Base-by-base conservation (phyloP, 2,888 invertebrate genomes). In the Apotomis betuletana region DNA sequence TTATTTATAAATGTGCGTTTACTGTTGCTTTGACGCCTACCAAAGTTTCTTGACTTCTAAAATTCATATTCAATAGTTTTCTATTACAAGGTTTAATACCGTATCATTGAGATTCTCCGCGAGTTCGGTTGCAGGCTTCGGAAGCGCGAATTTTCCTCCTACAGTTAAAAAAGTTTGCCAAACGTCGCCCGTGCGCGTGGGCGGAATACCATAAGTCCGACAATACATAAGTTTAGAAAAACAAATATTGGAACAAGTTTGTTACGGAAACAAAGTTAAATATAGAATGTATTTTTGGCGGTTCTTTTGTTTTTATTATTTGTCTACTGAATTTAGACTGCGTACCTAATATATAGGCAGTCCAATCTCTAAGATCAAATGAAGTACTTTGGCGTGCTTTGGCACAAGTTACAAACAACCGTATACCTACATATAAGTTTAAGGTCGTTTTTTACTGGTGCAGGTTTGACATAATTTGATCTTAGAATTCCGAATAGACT, bases 61-160 rank as follows among this genome's bases (percentile, higher is more conserved):
- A 61, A 70, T 15, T 60, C n/a, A 41, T 15, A 57, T 62, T 72
- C 41, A 72, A 68, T 72, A 72, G 62, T 72, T 72, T 72, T 68
- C 74, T 74, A 74, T 71, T 69, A 65, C 57, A 61, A 70, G 63
- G 67, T 61, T 58, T 67, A 65, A 52, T 55, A 67, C 67, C 69
- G n/a, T 61, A 51, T 68, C 71, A 67, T 67, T 62, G 69, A 60
- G 67, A 76, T 76, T 76, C 75, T 46, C 55, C 59, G 8, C 49
- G 65, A 71, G 74, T 73, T 55, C 41, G 62, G 60, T 46, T 63
- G 71, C 71, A 67, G 62, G 70, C 69, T 74, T 63, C 58, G 72
- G 69, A 62, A 62, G 70, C 60, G 67, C 52, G 71, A 75, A 75
- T 74, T 74, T 76, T 74, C 70, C 70, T 62, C 64, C 62, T 49